Conservation (phyloP, 2,888 invertebrate genomes). For the Chrysolina americana region DNA sequence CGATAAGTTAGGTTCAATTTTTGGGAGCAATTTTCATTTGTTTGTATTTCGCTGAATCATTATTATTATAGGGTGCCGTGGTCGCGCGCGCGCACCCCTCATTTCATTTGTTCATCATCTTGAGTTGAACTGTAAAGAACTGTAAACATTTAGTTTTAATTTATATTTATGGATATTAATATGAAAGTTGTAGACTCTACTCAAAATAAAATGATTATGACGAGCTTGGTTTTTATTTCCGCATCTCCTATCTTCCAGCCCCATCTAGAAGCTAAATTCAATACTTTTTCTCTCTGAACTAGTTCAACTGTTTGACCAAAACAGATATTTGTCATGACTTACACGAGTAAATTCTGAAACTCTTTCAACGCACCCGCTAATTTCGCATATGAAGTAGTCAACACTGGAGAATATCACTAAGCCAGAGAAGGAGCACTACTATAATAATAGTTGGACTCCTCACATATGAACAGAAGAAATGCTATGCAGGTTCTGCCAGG, state of each 20-base stretch:
- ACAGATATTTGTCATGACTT: too few species aligned
- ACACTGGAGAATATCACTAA: too few species aligned
- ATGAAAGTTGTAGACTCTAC: constrained; percentile 42
- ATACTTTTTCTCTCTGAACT: too few species aligned
- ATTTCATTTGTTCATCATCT: constrained; percentile 37
- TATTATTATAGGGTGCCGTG: constrained; percentile 53
- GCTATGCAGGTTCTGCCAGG: too few species aligned
- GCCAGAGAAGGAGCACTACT: too few species aligned
- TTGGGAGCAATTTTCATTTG: constrained; percentile 47
- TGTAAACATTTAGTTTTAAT: constrained; percentile 41
- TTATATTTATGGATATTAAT: constrained; percentile 31
- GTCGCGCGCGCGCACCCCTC: constrained; percentile 42
- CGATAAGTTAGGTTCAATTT: constrained; percentile 46
- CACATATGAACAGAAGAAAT: too few species aligned
- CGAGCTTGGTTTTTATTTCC: background rate
- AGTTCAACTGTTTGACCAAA: too few species aligned
- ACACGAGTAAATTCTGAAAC: too few species aligned
- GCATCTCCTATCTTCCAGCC: background rate
- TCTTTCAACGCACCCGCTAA: too few species aligned
- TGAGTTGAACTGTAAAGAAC: constrained; percentile 33
- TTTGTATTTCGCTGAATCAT: constrained; percentile 35
- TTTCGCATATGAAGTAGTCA: too few species aligned
- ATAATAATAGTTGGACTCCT: too few species aligned
- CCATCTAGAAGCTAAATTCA: too few species aligned
- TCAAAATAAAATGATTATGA: constrained; percentile 43